Conservation (phyloP, 1,140 invertebrate genomes). For the Gryon sp. region DNA sequence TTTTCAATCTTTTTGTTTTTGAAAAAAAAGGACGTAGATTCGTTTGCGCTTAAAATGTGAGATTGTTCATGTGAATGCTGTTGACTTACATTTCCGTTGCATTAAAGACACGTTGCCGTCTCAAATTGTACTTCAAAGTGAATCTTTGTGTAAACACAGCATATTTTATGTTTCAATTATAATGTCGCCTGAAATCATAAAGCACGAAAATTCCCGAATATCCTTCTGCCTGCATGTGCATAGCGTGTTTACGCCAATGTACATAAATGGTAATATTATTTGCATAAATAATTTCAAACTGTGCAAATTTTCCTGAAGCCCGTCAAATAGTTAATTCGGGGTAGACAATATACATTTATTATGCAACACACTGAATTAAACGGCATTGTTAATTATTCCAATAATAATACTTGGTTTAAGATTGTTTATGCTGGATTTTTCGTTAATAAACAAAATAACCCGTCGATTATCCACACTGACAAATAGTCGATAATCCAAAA, state of each 20-base stretch:
- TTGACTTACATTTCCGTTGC: not conserved
- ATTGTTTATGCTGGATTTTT: too few relatives aligned
- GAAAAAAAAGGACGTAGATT: too few relatives aligned
- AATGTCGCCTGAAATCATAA: conserved; percentile 20
- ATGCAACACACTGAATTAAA: too few relatives aligned
- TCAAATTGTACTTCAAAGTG: conserved; percentile 29
- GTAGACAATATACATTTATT: not conserved
- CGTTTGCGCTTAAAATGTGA: too few relatives aligned
- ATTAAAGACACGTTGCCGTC: conserved; percentile 10
- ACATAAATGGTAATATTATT: conserved; percentile 4
- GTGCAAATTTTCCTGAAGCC: not conserved
- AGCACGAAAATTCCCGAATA: conserved; percentile 19
- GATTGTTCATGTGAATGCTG: too few relatives aligned
- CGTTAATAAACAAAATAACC: too few relatives aligned
- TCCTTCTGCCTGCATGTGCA: conserved; percentile 5
- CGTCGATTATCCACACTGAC: too few relatives aligned
- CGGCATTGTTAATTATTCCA: too few relatives aligned
- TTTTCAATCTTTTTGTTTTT: too few relatives aligned
- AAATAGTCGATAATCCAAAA: too few relatives aligned
- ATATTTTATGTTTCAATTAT: conserved; percentile 47
- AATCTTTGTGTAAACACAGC: conserved; percentile 20
- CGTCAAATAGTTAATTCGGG: not conserved
- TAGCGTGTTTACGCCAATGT: conserved; percentile 3
- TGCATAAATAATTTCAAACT: conserved; percentile 6
- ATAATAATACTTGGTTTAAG: too few relatives aligned